Evolutionary conservation across 2,888 invertebrate genomes (phyloP).

Genomic region (Lasioglossum vierecki): DNA sequence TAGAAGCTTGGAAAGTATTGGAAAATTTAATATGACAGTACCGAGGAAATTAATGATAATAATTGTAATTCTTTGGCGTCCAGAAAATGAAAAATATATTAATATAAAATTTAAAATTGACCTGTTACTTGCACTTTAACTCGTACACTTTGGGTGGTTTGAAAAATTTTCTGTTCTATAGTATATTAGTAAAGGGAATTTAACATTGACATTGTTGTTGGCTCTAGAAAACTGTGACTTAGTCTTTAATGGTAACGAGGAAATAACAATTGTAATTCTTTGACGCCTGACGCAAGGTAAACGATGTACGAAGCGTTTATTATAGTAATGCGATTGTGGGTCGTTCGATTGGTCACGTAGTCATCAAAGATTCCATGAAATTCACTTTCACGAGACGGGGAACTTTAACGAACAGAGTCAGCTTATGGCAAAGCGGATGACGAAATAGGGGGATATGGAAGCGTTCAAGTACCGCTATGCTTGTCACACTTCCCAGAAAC

Average conservation of each 20-base stretch:
- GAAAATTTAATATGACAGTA: not conserved
- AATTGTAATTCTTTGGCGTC: not conserved
- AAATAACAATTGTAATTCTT: not conserved
- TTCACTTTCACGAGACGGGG: constrained; percentile 43
- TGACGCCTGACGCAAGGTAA: not conserved
- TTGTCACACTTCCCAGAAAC: not conserved
- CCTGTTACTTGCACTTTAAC: no score
- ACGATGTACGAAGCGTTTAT: not conserved
- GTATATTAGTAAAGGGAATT: no score
- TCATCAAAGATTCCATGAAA: constrained; percentile 33
- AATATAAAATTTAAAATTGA: no score
- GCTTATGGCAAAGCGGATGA: constrained; percentile 3
- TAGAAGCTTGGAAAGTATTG: not conserved
- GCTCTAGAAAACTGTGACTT: no score
- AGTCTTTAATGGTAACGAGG: no score
- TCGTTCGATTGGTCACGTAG: constrained; percentile 28
- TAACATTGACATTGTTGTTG: no score
- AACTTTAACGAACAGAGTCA: not conserved
- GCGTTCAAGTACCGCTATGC: not conserved
- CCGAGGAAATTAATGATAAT: not conserved
- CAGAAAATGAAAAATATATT: no score
- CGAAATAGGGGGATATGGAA: not conserved
- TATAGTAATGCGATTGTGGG: not conserved
- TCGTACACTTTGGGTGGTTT: no score
- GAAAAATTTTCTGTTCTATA: no score